Evolutionary conservation across 2,797 vertebrate species (phyloP), one percentile per base, ranked within the genome.

Genomic region (Myotis daubentonii): DNA sequence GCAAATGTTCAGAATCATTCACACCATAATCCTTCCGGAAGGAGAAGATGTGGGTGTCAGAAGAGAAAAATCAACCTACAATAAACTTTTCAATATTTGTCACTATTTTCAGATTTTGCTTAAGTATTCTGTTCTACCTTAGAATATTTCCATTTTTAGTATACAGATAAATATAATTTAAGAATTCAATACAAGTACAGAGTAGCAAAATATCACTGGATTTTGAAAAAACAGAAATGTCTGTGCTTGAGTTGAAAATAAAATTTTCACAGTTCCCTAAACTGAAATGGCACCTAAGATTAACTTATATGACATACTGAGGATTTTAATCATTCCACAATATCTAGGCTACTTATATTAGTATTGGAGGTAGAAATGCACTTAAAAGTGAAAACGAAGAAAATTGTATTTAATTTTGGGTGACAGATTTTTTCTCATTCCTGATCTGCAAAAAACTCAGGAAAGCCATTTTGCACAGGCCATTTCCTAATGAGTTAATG

Each of bases 201-300:
- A 79, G 11, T 65, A 33, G 6, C 20, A 62, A 90, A 85, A 91
- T 11, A 8, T 66, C 78, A 8, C 25, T 57, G 30, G 20, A 76
- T 68, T 87, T 66, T 49, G 17, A 28, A 79, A 74, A 66, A 76
- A 70, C 9, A 75, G 20, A 87, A 87, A 88, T 71, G 6, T 65
- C 79, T 89, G 23, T 72, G 28, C 62, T 66, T 83, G 25, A 89
- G 79, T 93, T 68, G 72, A 55, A 94, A 82, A 51, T 44, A 57
- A 72, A 76, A 81, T 66, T 15, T 62, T 88, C 60, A 81, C 36
- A n/a, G 8, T 93, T 82, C 20, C 55, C 28, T 65, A 74, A 89
- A 62, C 49, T 87, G 38, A 80, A 87, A 71, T 76, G 8, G 4
- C 60, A 89, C 41, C 44, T 23, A 19, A 71, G 53, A 60, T 94